Base-by-base conservation (phyloP, 2,888 invertebrate genomes). In the Drosophila mercatorum region DNA sequence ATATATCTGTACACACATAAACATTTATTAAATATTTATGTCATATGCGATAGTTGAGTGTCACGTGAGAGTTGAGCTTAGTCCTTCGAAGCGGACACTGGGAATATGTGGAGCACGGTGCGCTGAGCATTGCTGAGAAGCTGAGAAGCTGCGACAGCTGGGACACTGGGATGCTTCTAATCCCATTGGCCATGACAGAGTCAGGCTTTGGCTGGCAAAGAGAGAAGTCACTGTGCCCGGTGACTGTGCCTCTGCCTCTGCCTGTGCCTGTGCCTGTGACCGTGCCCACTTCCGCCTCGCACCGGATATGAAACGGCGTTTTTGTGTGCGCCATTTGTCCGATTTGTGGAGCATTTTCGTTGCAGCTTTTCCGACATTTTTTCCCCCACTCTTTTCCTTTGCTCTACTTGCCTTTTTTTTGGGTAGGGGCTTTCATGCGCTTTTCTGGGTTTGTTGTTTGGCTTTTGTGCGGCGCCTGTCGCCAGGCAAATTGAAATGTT, bases 401-500 rank as follows among this genome's bases (percentile, higher is more conserved):
- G 5, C 51, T 5, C 47, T 55, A 47, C 7, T 53, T 14, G 3
- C 14, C 28, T 28, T 40, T n/a, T 55, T 28, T 55, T 7, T 36
- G 7, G 22, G 4, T 36, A 4, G 12, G 14, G 26, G 55, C 14
- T 44, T 44, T 34, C 58, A 34, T 66, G 63, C 58, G 56, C 57
- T 75, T 68, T 69, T 60, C 44, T 43, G 41, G 56, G 81, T 78
- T 72, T 75, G 75, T 82, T 83, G 75, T 84, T 87, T 89, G 81
- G 81, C 87, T 83, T 83, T 86, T 85, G 86, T 78, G 85, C 60
- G 59, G 53, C 62, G 72, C 61, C 69, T 78, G 71, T 65, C 67
- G 71, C 70, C 86, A 88, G 75, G 88, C 89, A 87, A 87, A 87
- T 87, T 89, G 86, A 87, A 87, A 87, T 86, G 86, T 89, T 89